Evolutionary conservation across 2,888 invertebrate species (phyloP), one percentile per base, ranked within the genome.

Genomic region (Aquatica leii): DNA sequence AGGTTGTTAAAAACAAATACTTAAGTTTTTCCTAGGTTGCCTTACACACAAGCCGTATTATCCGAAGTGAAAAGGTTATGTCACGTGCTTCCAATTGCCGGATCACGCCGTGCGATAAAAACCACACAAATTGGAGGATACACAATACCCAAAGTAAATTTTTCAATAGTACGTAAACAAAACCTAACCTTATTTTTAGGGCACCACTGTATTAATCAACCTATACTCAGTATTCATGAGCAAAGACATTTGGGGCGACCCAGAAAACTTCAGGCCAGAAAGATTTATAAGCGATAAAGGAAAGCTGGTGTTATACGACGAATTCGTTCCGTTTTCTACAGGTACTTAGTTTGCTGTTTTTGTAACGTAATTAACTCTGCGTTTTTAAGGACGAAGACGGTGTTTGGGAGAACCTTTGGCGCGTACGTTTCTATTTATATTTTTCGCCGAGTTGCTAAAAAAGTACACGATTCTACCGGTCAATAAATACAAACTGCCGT

Each of bases 331-430:
- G 18, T 82, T 46, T 46, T 46, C 46, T 2, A 46, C 46, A 46
- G 46, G 46, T 46, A 17, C 6, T 24, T 24, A 4, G 6, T 24
- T n/a, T n/a, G n/a, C n/a, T n/a, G n/a, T n/a, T n/a, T n/a, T n/a
- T n/a, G n/a, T n/a, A n/a, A n/a, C n/a, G n/a, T n/a, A n/a, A n/a
- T n/a, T n/a, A 40, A 40, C 14, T 12, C 3, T 3, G 3, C 11
- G 12, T 14, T 50, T 80, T 77, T 71, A 81, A 85, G 90, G 90
- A 2, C 84, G 83, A 70, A 81, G 90, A 71, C 84, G 88, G 62
- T 90, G 90, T 71, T 81, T 88, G 0, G 90, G 89, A 0, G 88
- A 90, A 76, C 79, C 84, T 0, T 75, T 90, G 65, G 90, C 90
- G 0, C 84, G 83, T 60, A 83, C 84, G 0, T 86, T 87, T 65